These are phyloP conservation scores for Anarhynchus alexandrinus DNA, from an alignment of 2,113 vertebrate genomes.

Conservation along the genomic window DNA sequence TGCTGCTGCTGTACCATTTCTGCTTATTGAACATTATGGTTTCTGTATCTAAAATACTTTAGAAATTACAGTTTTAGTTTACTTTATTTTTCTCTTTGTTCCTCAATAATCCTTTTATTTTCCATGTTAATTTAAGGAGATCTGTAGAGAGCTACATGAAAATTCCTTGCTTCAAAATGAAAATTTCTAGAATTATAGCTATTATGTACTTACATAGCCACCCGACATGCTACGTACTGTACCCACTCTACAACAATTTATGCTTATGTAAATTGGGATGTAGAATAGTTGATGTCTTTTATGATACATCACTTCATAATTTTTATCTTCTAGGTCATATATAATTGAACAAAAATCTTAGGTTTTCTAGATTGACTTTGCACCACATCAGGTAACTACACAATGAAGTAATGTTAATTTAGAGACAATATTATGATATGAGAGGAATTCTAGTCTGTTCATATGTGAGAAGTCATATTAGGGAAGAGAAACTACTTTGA, in stretches of 20 bases:
- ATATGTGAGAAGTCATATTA: neutral
- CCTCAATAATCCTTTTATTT: neutral
- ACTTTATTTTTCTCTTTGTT: neutral
- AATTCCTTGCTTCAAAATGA: neutral
- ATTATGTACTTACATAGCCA: neutral
- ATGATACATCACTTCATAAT: neutral
- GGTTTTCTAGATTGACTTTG: neutral
- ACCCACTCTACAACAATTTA: neutral
- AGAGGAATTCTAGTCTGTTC: neutral
- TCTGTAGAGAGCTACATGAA: neutral
- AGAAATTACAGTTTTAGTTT: neutral
- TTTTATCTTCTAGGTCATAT: neutral
- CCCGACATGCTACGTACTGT: neutral
- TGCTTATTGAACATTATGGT: neutral
- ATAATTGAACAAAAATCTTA: neutral
- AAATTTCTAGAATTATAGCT: neutral
- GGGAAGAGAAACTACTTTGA: neutral
- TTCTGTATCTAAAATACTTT: neutral
- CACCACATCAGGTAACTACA: neutral
- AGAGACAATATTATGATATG: neutral
- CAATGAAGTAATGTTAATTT: neutral
- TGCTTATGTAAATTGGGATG: neutral
- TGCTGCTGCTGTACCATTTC: neutral
- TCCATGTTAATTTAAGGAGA: neutral
- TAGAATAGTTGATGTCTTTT: neutral